phyloP scores from a whole-genome alignment of 2,888 invertebrate species.

The Volucella inflata region DNA sequence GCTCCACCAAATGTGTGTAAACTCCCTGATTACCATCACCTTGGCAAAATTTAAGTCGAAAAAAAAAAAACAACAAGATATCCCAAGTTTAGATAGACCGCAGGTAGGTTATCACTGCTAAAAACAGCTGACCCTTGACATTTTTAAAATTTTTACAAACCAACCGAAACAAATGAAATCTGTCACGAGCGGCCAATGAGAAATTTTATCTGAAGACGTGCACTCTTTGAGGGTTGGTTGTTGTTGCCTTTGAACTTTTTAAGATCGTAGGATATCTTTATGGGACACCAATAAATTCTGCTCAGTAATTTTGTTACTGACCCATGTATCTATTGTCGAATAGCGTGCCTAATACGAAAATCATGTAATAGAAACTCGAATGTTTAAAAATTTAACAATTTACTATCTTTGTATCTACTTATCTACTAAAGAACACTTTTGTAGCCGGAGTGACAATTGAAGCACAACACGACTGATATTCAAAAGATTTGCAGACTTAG shows the following conservation, averaged over 20 bases:
- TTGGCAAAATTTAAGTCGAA: too few relatives aligned
- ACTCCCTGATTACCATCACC: too few relatives aligned
- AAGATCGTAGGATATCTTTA: background rate
- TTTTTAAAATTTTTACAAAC: background rate
- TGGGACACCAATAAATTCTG: too few relatives aligned
- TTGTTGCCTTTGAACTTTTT: background rate
- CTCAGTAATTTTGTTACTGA: too few relatives aligned
- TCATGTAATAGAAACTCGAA: background rate
- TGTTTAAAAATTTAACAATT: conserved; percentile 29
- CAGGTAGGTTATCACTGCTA: background rate
- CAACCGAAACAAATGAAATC: background rate
- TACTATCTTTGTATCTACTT: conserved; percentile 43
- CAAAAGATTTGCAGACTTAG: conserved; percentile 19
- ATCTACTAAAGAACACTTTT: conserved; percentile 23
- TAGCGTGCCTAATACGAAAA: background rate
- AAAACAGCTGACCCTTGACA: conserved; percentile 13
- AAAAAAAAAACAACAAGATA: background rate
- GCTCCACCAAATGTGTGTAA: too few relatives aligned
- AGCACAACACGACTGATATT: conserved; percentile 23
- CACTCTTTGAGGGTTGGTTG: too few relatives aligned
- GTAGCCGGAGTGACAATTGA: background rate
- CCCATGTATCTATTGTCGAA: too few relatives aligned
- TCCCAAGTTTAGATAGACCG: background rate
- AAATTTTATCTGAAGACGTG: background rate
- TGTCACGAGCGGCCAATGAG: conserved; percentile 4